These are phyloP conservation scores for Diplazon laetatorius DNA, from an alignment of 2,888 invertebrate species.

Conservation along the genomic window DNA sequence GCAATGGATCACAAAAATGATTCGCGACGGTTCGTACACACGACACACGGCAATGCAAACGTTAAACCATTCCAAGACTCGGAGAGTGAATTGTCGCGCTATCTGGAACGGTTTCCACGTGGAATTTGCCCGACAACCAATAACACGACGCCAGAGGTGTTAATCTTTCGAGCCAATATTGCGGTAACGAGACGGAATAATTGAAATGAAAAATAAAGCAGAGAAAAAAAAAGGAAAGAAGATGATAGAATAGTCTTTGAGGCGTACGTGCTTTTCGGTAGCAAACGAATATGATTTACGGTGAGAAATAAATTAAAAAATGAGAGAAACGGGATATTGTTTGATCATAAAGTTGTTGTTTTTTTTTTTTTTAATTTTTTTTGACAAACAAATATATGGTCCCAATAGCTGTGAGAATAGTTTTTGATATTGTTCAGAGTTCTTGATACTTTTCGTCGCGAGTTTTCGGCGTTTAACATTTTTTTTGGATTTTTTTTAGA, in stretches of 20 bases:
- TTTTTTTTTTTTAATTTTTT: no score
- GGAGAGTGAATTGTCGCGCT: constrained; percentile 42
- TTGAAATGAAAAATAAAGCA: not conserved
- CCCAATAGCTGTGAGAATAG: no score
- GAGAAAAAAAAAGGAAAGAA: no score
- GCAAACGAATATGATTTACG: constrained; percentile 1
- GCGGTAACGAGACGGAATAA: constrained; percentile 51
- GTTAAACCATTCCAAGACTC: constrained; percentile 51
- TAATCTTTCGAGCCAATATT: constrained; percentile 56
- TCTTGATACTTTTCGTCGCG: no score
- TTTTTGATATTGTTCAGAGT: no score
- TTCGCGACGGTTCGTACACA: constrained; percentile 23
- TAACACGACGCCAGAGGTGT: constrained; percentile 21
- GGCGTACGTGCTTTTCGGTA: constrained; percentile 15
- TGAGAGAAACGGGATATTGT: not conserved
- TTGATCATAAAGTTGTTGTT: not conserved
- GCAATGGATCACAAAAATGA: constrained; percentile 41
- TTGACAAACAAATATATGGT: no score
- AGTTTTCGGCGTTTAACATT: no score
- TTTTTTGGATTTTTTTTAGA: no score
- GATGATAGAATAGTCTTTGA: no score
- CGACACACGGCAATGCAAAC: constrained; percentile 45
- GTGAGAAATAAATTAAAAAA: not conserved
- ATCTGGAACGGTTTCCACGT: constrained; percentile 35
- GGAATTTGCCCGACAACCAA: constrained; percentile 5